Base-by-base conservation (phyloP, 1,140 invertebrate genomes). In the Cheumatopsyche charites region DNA sequence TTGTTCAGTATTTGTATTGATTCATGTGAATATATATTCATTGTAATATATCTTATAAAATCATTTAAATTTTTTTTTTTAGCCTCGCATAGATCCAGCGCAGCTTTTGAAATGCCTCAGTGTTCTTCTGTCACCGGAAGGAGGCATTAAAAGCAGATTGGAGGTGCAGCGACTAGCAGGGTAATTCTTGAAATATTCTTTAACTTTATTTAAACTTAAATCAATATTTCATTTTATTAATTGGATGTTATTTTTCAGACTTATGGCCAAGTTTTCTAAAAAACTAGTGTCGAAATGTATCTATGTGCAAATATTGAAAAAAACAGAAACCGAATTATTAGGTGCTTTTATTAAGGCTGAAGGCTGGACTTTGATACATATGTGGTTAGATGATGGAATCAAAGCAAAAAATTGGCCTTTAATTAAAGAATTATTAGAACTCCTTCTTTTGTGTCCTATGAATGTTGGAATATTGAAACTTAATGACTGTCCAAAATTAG, bases 231-330 rank as follows among this genome's bases (percentile, higher is more conserved):
- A 73, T 75, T 19, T 7, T 62, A 15, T 45, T 41, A 13, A 13
- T 0, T 67, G 26, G 15, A 26, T 65, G 26, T 52, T 70, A 67
- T 68, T 82, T 89, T 90, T 75, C 85, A 97, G 94, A 79, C 87
- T 98, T 78, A 98, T 98, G 95, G 92, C 92, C 23, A 96, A 96
- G 81, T 96, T 93, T 87, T 97, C 95, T 0, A 96, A 94, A 80
- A 98, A 98, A 82, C 84, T 98, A 65, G 95, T 98, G 36, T 96
- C 94, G 76, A 96, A 96, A 85, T 97, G 95, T 85, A 93, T 97
- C 76, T 98, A 98, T 80, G 90, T 96, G 73, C 93, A 97, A 82
- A 96, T 98, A 77, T 84, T 98, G 55, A 94, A 94, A 83, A 91
- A 90, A 49, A 96, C 95, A n/a, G 89, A 93, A 77, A 87, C 89